Evolutionary conservation across 2,797 vertebrate genomes (phyloP).

Genomic region (Neopelma chrysocephalum): DNA sequence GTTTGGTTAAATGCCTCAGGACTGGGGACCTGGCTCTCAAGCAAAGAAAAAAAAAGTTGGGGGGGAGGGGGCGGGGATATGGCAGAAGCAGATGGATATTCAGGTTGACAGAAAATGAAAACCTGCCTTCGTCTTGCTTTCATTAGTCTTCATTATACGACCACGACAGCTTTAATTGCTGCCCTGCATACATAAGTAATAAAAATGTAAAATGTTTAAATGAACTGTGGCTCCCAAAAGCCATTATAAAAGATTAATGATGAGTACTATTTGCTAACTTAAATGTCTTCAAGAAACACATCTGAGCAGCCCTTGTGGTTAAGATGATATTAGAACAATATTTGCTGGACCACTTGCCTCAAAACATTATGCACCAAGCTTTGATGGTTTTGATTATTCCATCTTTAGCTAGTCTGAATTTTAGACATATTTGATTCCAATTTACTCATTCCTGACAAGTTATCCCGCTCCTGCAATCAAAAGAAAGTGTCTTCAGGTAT

Average conservation of each 20-base stretch:
- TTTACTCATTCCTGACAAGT: constrained; percentile 52
- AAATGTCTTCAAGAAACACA: constrained; percentile 60
- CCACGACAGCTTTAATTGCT: constrained; percentile 70
- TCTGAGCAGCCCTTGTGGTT: constrained; percentile 79
- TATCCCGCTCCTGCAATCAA: not conserved
- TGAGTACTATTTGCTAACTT: constrained; percentile 67
- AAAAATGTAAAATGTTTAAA: constrained; percentile 72
- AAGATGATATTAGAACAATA: constrained; percentile 75
- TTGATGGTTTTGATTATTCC: constrained; percentile 67
- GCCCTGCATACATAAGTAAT: constrained; percentile 69
- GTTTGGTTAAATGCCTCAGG: not conserved
- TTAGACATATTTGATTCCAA: constrained; percentile 50
- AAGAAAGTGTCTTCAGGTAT: constrained; percentile 40
- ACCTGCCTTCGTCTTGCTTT: constrained; percentile 50
- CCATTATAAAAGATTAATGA: constrained; percentile 85
- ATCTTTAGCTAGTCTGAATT: constrained; percentile 57
- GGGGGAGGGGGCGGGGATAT: not conserved
- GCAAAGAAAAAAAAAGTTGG: not conserved
- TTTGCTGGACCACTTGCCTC: constrained; percentile 62
- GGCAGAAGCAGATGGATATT: constrained; percentile 45
- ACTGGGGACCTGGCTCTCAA: not conserved
- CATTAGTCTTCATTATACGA: constrained; percentile 73
- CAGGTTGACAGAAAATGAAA: constrained; percentile 69
- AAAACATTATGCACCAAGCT: constrained; percentile 48
- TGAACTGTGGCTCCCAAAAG: constrained; percentile 70